Conservation (phyloP, 2,888 invertebrate genomes). For the Thyatira batis region DNA sequence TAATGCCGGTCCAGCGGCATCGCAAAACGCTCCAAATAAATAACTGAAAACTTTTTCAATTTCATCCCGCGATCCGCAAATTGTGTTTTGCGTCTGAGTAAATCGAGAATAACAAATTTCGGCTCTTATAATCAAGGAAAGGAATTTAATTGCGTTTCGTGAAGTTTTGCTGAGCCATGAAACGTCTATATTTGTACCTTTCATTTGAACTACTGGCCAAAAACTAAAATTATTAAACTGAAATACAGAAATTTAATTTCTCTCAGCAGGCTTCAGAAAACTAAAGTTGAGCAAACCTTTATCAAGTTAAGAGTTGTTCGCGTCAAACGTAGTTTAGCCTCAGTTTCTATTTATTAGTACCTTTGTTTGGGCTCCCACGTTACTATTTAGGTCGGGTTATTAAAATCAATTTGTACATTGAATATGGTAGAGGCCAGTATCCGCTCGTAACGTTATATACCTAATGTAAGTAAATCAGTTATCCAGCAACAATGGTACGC, state of each 20-base stretch:
- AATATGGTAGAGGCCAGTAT: no score
- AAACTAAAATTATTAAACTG: neutral
- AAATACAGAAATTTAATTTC: neutral
- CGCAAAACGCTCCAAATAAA: conserved; percentile 72
- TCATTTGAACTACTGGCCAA: neutral
- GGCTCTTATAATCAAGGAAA: conserved; percentile 63
- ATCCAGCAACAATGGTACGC: conserved; percentile 3
- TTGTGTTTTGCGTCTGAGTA: conserved; percentile 79
- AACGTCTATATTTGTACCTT: neutral
- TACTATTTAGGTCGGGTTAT: neutral
- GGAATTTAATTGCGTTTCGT: conserved; percentile 61
- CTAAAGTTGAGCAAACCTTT: no score
- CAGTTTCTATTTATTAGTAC: neutral
- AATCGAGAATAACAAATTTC: conserved; percentile 76
- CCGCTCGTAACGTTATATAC: no score
- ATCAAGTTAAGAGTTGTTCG: neutral
- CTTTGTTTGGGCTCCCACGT: no score
- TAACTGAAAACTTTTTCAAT: conserved; percentile 80
- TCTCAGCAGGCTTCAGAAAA: neutral
- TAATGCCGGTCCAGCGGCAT: conserved; percentile 59
- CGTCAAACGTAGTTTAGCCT: neutral
- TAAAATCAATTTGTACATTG: no score
- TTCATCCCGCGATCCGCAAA: conserved; percentile 75
- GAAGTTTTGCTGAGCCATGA: conserved; percentile 20
- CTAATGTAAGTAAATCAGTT: neutral